Conservation (phyloP, 2,888 invertebrate genomes). For the Buathra laborator region DNA sequence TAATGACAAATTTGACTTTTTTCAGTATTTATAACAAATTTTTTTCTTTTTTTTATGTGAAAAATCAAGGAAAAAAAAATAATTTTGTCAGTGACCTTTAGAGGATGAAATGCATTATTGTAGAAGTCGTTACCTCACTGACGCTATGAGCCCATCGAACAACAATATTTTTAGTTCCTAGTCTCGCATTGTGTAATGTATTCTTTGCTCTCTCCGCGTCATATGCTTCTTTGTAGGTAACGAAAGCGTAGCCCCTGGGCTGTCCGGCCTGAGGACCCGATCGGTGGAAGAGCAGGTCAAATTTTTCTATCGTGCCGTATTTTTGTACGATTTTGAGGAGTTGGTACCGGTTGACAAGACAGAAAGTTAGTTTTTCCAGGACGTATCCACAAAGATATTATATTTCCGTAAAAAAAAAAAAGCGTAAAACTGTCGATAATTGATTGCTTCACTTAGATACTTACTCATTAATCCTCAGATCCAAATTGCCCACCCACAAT, state of each 20-base stretch:
- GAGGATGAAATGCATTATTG: constrained; percentile 21
- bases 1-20: not conserved
- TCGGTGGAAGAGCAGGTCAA: constrained; percentile 97
- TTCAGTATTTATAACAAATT: not conserved
- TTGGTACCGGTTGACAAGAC: constrained; percentile 93
- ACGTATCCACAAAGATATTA: constrained; percentile 46
- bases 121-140: constrained; percentile 86
- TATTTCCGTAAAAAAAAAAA: constrained; percentile 20
- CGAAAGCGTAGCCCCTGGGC: constrained; percentile 97
- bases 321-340: constrained; percentile 98
- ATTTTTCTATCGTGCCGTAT: constrained; percentile 97
- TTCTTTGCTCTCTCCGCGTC: constrained; percentile 91
- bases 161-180: constrained; percentile 91
- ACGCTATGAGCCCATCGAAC: constrained; percentile 94
- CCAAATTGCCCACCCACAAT: constrained; percentile 97
- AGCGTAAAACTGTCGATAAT: not conserved
- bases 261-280: constrained; percentile 95
- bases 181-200: constrained; percentile 90
- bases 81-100: constrained; percentile 75
- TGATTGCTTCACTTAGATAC: constrained; percentile 84
- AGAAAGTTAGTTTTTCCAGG: constrained; percentile 76
- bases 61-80: not conserved
- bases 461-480: constrained; percentile 97
- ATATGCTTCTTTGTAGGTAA: constrained; percentile 90
- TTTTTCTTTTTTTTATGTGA: too few species aligned